Base-by-base conservation (phyloP, 2,888 invertebrate genomes). In the Psylliodes chrysocephalus region DNA sequence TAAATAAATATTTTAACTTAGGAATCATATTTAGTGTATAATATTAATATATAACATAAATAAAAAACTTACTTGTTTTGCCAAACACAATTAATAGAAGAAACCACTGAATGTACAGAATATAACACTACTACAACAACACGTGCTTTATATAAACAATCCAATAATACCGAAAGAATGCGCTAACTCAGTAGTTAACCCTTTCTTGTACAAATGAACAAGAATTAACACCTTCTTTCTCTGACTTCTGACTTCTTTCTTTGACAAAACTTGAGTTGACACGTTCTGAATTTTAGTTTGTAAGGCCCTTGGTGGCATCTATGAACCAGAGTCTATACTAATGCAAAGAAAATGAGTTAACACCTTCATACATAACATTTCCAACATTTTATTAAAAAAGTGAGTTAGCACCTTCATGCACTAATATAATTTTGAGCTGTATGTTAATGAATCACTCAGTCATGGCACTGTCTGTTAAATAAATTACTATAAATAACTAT, bases 261-360 rank as follows among this genome's bases (percentile, higher is more conserved):
- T 53, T 4, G 38, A 38, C 38, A 38, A 38, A 10, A 17, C 22
- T 35, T 53, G 53, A 53, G 38, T 53, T 53, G 19, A 53, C 25
- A 19, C 12, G 53, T 53, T 53, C 19, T 38, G 53, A 53, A 53
- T 12, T 19, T 8, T n/a, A 53, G 19, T 53, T 53, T 38, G 14
- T 19, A 35, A 38, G 19, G 6, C 28, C 17, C 30, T 12, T 51
- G 38, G 22, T 12, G 19, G 18, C 53, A 53, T 53, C 19, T 38
- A 18, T 53, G 10, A 53, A 35, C 51, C 53, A 53, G 18, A 53
- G 53, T 53, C 53, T 17, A 18, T 35, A 53, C 53, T 53, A 35
- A 53, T 12, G 53, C 53, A 18, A 38, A 33, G 35, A 53, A 33
- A 35, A 33, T 53, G 53, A 53, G 53, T 53, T 35, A 35, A 38